Base-by-base conservation (phyloP, 2,113 vertebrate genomes). In the Misgurnus anguillicaudatus region DNA sequence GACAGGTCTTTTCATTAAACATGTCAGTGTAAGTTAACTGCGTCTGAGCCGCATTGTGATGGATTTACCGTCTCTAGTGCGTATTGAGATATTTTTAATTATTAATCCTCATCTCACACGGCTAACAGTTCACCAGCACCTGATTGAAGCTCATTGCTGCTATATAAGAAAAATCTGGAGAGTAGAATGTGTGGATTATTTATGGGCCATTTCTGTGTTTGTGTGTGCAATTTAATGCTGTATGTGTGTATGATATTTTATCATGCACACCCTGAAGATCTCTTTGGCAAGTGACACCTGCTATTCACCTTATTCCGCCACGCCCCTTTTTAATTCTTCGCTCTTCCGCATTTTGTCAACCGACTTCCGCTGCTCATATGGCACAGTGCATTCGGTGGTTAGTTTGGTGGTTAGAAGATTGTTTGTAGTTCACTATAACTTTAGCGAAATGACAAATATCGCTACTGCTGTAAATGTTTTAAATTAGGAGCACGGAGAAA, bases 81-180 rank as follows among this genome's bases (percentile, higher is more conserved):
- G 47, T 47, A 45, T 48, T 78, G 75, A 39, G 60, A 39, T 17
- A 24, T 72, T 41, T 75, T 82, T 70, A 79, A 79, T 82, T 69
- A 79, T 82, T 79, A 47, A 82, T 68, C 19, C 21, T 16, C 39
- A 71, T 53, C 60, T 14, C 24, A 71, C 66, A 47, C 5, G 39
- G 41, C 68, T 42, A n/a, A 10, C 16, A 63, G 61, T 63, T 66
- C 31, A 51, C 7, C 1, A 8, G 51, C 13, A 17, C 45, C 60
- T 72, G 67, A 67, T 48, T 45, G 31, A 61, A 67, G 41, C 41
- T 68, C 57, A 55, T 63, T 79, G 57, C 17, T 75, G 45, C 62
- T n/a, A 41, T 65, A 72, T 31, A 61, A 39, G 53, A 51, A 42
- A 36, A 74, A 75, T 79, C 71, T 78, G 42, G 73, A 21, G 36